phyloP scores from a whole-genome alignment of 92 coral and sea anemone species.

The Umimayanthus chanpuru region DNA sequence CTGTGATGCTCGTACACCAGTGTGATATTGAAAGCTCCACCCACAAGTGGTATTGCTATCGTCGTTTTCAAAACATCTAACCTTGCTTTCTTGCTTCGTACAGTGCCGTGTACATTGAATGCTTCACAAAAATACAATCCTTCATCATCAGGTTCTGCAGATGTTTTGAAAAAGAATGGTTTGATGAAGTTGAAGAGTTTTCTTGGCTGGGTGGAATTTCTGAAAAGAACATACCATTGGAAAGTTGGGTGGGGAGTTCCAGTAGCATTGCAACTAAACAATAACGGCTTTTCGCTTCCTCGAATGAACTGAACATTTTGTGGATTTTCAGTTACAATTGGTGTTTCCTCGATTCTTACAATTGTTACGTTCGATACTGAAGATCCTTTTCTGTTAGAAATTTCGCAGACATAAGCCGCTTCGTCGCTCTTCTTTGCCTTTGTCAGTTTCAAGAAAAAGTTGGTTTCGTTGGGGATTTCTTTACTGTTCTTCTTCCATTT shows the following conservation, averaged over 20 bases:
- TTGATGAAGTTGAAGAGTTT: slow-evolving; percentile 7
- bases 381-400: slow-evolving; percentile 41
- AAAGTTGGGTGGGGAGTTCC: slow-evolving; percentile 54
- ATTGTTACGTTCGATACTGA: slow-evolving; percentile 54
- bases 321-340: slow-evolving; percentile 45
- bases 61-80: slow-evolving; percentile 40
- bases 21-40: slow-evolving; percentile 9
- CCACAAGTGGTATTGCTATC: slow-evolving; percentile 44
- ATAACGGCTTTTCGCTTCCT: slow-evolving; percentile 5
- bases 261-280: slow-evolving; percentile 47
- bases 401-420: slow-evolving; percentile 54
- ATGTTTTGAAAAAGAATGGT: background rate
- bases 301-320: background rate
- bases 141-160: slow-evolving; percentile 17
- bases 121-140: slow-evolving; percentile 56
- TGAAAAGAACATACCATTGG: slow-evolving; percentile 54
- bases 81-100: slow-evolving; percentile 50
- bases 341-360: slow-evolving; percentile 46
- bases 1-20: background rate
- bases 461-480: slow-evolving; percentile 19
- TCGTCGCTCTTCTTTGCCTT: slow-evolving; percentile 41
- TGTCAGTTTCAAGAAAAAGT: background rate
- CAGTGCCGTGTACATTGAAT: slow-evolving; percentile 40
- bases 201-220: slow-evolving; percentile 5
- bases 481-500: slow-evolving; percentile 47